These are phyloP conservation scores for Malaclemys terrapin DNA, from an alignment of 2,113 vertebrate species.

Conservation along the genomic window DNA sequence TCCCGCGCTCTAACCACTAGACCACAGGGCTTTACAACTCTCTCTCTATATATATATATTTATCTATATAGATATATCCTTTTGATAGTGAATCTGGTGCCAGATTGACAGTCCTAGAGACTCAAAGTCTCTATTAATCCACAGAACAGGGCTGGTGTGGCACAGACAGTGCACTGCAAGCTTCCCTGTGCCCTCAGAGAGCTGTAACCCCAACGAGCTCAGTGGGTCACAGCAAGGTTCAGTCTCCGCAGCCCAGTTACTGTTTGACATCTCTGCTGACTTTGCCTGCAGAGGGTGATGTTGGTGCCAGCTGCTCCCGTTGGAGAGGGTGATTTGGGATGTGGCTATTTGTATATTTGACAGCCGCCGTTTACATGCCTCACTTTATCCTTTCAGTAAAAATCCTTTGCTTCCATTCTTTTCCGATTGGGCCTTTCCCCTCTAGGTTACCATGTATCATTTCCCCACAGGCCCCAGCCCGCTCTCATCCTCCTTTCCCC, in stretches of 20 bases:
- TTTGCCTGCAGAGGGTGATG: background rate
- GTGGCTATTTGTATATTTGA: background rate
- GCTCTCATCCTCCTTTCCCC: accelerated
- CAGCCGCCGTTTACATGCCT: background rate
- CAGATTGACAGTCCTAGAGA: too few species aligned
- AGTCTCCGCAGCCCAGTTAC: accelerated
- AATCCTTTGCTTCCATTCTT: background rate
- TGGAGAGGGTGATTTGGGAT: background rate
- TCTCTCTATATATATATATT: background rate
- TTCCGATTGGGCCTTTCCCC: background rate
- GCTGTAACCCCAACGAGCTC: too few species aligned
- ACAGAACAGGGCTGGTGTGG: too few species aligned
- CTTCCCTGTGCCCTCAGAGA: too few species aligned
- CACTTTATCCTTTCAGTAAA: background rate
- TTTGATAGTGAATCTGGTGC: too few species aligned
- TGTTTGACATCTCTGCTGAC: background rate
- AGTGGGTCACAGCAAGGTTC: too few species aligned
- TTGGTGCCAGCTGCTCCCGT: background rate
- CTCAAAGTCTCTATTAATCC: too few species aligned
- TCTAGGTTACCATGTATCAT: accelerated
- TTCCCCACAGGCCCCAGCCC: background rate
- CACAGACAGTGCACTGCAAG: too few species aligned
- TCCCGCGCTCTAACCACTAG: background rate
- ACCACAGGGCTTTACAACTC: background rate
- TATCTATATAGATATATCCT: too few species aligned